Conservation (phyloP, 2,113 vertebrate species). For the Cettia cetti region DNA sequence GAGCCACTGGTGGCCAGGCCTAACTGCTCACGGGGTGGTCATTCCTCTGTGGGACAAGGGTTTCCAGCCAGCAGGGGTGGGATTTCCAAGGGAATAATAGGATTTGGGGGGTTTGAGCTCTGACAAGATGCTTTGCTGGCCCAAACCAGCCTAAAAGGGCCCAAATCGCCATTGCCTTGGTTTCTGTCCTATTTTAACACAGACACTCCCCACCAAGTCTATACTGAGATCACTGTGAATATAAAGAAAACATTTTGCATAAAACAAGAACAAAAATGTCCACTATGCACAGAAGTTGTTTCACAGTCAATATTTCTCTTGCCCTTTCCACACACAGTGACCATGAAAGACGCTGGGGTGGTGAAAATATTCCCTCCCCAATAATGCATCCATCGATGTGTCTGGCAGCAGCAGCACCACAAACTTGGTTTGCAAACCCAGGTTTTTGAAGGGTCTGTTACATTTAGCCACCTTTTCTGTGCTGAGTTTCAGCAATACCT, state of each 20-base stretch:
- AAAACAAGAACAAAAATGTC: background rate
- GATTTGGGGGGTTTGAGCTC: background rate
- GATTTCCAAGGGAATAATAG: background rate
- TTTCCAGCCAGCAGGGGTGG: background rate
- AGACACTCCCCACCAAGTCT: background rate
- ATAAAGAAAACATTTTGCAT: background rate
- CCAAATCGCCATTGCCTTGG: background rate
- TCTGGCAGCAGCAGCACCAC: background rate
- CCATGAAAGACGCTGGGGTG: accelerated
- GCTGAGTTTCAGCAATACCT: background rate
- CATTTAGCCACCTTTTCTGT: background rate
- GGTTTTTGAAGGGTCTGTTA: background rate
- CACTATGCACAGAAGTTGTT: background rate
- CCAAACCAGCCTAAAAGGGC: background rate
- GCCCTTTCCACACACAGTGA: background rate
- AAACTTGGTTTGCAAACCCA: background rate
- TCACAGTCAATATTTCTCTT: background rate
- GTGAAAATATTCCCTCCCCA: background rate
- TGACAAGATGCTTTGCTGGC: background rate
- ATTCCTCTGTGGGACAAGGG: accelerated
- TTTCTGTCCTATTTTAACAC: background rate
- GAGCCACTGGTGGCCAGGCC: background rate
- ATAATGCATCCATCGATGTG: accelerated
- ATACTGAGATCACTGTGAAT: background rate
- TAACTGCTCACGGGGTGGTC: accelerated